A percentile compares a stretch with the other conserved stretches of the same genome.
These are phyloP conservation scores for Rhizoglyphus robini DNA, from an alignment of 1,140 invertebrate species.

Conservation along the genomic window DNA sequence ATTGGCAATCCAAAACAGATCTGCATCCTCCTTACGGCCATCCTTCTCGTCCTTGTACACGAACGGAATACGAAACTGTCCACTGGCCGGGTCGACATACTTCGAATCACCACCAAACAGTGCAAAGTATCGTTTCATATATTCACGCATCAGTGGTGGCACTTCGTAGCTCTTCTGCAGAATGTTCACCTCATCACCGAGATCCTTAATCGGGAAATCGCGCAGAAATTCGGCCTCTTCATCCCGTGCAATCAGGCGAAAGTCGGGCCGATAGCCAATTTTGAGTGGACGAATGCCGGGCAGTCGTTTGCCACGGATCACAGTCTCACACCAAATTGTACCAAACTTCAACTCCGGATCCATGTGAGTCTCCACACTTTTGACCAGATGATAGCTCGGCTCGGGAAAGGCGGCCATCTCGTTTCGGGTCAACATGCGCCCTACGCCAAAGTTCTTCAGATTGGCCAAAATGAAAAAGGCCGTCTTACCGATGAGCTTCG, in stretches of 20 bases:
- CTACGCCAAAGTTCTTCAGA: slow-evolving; percentile 24
- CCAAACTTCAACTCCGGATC: slow-evolving; percentile 23
- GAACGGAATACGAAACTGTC: slow-evolving; percentile 16
- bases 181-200: slow-evolving; percentile 16
- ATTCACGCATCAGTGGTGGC: slow-evolving; percentile 22
- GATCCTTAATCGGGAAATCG: neutral
- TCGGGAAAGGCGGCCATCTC: slow-evolving; percentile 11
- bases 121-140: slow-evolving; percentile 9
- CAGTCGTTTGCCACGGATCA: slow-evolving; percentile 16
- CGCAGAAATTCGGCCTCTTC: slow-evolving; percentile 19
- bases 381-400: slow-evolving; percentile 22
- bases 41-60: slow-evolving; percentile 14
- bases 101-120: neutral
- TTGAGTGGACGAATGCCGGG: slow-evolving; percentile 18
- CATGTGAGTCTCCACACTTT: slow-evolving; percentile 24
- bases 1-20: slow-evolving; percentile 17
- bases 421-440: slow-evolving; percentile 20
- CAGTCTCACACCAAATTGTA: slow-evolving; percentile 15
- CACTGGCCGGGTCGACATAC: neutral
- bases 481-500: slow-evolving; percentile 17
- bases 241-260: slow-evolving; percentile 22
- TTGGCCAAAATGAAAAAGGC: slow-evolving; percentile 23
- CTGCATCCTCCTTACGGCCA: neutral
- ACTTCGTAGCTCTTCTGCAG: slow-evolving; percentile 15
- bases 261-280: slow-evolving; percentile 18